Conservation (phyloP, 2,113 vertebrate species). For the Phrynosoma blainvillii region DNA sequence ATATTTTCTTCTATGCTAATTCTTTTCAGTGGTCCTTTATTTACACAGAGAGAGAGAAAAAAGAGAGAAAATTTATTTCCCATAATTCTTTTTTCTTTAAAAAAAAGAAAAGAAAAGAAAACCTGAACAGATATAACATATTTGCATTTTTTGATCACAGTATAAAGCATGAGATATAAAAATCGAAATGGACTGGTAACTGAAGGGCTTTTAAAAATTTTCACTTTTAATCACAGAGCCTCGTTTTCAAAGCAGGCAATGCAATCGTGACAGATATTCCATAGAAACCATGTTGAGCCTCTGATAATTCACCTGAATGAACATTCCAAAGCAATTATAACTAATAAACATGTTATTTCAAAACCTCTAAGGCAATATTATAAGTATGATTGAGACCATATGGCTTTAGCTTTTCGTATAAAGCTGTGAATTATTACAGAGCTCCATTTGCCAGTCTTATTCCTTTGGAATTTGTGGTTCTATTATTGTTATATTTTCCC, state of each 20-base stretch:
- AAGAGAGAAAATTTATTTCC: background rate
- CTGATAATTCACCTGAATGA: slow-evolving; percentile 17
- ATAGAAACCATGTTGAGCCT: background rate
- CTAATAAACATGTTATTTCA: slow-evolving; percentile 51
- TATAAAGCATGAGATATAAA: background rate
- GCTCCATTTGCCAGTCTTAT: slow-evolving; percentile 27
- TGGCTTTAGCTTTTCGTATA: slow-evolving; percentile 48
- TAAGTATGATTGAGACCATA: slow-evolving; percentile 45
- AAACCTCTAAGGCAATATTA: slow-evolving; percentile 45
- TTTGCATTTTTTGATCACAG: background rate
- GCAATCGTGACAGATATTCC: slow-evolving; percentile 27
- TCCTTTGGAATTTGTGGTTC: slow-evolving; percentile 25
- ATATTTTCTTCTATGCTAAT: background rate
- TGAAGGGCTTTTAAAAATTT: background rate
- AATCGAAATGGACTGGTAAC: background rate
- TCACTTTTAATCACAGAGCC: background rate
- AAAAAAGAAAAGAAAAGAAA: background rate
- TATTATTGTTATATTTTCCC: background rate
- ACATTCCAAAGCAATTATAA: slow-evolving; percentile 48
- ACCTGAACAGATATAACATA: fast-evolving
- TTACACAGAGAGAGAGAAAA: background rate
- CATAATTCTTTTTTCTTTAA: background rate
- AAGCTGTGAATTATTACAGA: background rate
- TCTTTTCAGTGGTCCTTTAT: background rate
- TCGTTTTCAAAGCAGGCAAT: background rate